Evolutionary conservation across 2,113 vertebrate genomes (phyloP), one percentile per base, ranked within the genome.

Genomic region (Butorides virescens): DNA sequence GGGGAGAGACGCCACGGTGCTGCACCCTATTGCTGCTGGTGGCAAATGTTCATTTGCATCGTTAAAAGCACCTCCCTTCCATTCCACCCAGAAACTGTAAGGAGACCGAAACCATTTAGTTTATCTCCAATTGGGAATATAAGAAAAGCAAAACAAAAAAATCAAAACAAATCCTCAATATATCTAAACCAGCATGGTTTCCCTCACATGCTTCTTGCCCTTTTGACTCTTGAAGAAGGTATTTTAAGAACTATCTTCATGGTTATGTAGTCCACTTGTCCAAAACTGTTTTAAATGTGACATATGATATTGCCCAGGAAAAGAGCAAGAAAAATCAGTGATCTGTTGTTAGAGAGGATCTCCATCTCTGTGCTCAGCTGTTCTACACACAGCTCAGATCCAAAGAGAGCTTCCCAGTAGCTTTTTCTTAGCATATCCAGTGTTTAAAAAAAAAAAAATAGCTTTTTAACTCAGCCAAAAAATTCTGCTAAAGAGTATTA

Each of bases 201-300:
- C 20, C 50, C 50, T 74, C 50, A 10, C 0, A 0, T 0, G 0
- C 7, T 63, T 42, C 44, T 84, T 72, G 44, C 21, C 18, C 56
- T 67, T 52, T 74, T 3, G 0, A 8, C 12, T 37, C 49, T 46
- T 37, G 17, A 65, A 86, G 92, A 71, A 61, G 11, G 17, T 75
- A 61, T 74, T 65, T 72, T 68, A 78, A 67, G 37, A 86, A 26
- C 36, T 21, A 27, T 50, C 17, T 81, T 74, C 3, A 2, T 46
- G 71, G 44, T 70, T 39, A 52, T 2, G 5, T 10, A 86, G 37
- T 21, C n/a, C 58, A 29, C 36, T 91, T 75, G 34, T 84, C 76
- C 56, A 78, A 78, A 92, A 58, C 58, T 65, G 27, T 23, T 96
- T 84, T 81, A 68, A 72, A 78, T 62, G 9, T 50, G 73, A 81